Base-by-base conservation (phyloP, 1,140 invertebrate genomes). In the Bactericera cockerelli region DNA sequence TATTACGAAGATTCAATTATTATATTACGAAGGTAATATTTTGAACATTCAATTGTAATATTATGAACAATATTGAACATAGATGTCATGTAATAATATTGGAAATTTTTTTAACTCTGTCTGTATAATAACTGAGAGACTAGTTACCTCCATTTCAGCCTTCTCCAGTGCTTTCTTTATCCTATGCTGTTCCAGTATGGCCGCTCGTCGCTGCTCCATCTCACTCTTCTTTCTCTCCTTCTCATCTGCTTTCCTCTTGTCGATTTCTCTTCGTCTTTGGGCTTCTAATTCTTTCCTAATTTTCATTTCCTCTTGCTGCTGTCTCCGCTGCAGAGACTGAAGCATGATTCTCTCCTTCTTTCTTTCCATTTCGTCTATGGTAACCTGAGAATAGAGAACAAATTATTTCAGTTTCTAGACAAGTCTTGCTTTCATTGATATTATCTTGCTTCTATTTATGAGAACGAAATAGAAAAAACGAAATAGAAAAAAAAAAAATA, bases 151-250 rank as follows among this genome's bases (percentile, higher is more conserved):
- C 75, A 87, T 77, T 68, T 93, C 88, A 39, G 87, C 87, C 76
- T 94, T 90, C 72, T 93, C 89, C 58, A 89, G 82, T 39, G 87
- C 86, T 74, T 98, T 98, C 68, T 95, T 92, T 64, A 95, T 78
- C 73, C 93, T 90, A 74, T 98, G 91, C 70, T 93, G 86, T 70
- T 95, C 90, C 63, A 96, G 79, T 70, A 98, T 98, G 61, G 79
- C 78, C 62, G 91, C 85, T 61, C 93, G 74, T 65, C 90, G 77
- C 31, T 83, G 78, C 67, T 84, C 83, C 70, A 97, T 93, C 69
- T 97, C 92, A 64, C 91, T 87, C 71, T 93, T 93, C 69, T 93
- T 91, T 55, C 83, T 78, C 38, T 80, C 76, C 65, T 84, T 82
- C 65, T 91, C 83, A 67, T 98, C 93, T 64, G 85, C 82, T 70